Evolutionary conservation across 2,888 invertebrate genomes (phyloP), one percentile per base, ranked within the genome.

Genomic region (Drosophila multiciliata): DNA sequence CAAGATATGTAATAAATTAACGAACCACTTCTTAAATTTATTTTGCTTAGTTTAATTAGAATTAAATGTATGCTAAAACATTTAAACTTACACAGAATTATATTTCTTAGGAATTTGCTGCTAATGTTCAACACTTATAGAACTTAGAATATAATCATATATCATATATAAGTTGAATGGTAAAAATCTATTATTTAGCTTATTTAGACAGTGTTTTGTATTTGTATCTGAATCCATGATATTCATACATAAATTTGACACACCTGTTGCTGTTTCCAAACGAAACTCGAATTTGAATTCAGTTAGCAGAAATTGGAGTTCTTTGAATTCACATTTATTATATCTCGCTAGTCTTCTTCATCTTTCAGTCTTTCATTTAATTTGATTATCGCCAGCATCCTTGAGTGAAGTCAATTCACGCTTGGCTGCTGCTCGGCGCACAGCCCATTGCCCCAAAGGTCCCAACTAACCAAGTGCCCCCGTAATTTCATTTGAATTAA

Each of bases 401-500:
- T 84, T 84, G 83, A 80, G 63, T 77, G 80, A 61, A 61, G 75
- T 80, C 72, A 69, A 53, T 71, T 60, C 61, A 85, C 76, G 83
- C 78, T 75, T 69, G 66, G 85, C 53, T 84, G 74, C 58, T 20
- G 74, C 58, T n/a, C 29, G 7, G 26, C 35, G 42, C 57, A 52
- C 59, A 48, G 35, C 58, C 26, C 38, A 50, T 23, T 33, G 54
- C 38, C 36, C 17, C 12, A 26, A 35, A 40, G 58, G 59, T 40
- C 58, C 48, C 29, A 53, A n/a, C 63, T 53, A 50, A 23, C 32
- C 36, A 17, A 42, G 40, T 78, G 77, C 81, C 78, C 83, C 72
- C 80, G 67, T 83, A 83, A 69, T 87, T 87, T 84, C 78, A 87
- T 70, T 80, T 80, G 70, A 80, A 76, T 61, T 64, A 74, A 53